Evolutionary conservation across 2,888 invertebrate species (phyloP), one percentile per base, ranked within the genome.

Genomic region (Willowsia nigromaculata): DNA sequence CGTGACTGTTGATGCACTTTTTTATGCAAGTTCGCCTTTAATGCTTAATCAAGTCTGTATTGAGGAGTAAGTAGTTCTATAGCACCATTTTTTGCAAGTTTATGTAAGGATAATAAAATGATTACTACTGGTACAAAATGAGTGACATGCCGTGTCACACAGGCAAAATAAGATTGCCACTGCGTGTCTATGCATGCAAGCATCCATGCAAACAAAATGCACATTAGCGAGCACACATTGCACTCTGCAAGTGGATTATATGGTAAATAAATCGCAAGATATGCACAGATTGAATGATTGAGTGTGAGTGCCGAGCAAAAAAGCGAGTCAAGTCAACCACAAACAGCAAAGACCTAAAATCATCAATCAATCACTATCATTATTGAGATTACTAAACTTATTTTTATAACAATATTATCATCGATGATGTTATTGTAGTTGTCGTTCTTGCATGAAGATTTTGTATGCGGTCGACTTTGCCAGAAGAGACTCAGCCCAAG

Each of bases 341-440:
- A 37, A 80, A 56, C n/a, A 76, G 84, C 84, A 74, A 84, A 84
- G 74, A 74, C 84, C 84, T 56, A 74, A 84, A 74, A 84, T 84
- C 71, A 84, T 84, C 84, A 84, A 84, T 84, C 84, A 84, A 74
- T 71, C 74, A 71, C 37, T 80, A 71, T 47, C 74, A 74, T 74
- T 40, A 68, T 40, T 13, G 25, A 37, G 3, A 65, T 50, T 53
- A 76, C 50, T 27, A 74, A 74, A 74, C 43, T 50, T 76, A 76
- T 76, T 76, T 50, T 50, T 76, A 74, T 37, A 62, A 30, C 30
- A 30, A 2, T 30, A 56, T 56, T 30, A 30, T 62, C 15, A 25
- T 62, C 27, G 27, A 27, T 27, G 25, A 59, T 59, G 11, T 7
- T 59, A 11, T 22, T 59, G 11, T 11, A 13, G 13, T 27, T 59